These are phyloP conservation scores for Acronicta psi DNA, from an alignment of 2,888 invertebrate genomes.

Conservation along the genomic window DNA sequence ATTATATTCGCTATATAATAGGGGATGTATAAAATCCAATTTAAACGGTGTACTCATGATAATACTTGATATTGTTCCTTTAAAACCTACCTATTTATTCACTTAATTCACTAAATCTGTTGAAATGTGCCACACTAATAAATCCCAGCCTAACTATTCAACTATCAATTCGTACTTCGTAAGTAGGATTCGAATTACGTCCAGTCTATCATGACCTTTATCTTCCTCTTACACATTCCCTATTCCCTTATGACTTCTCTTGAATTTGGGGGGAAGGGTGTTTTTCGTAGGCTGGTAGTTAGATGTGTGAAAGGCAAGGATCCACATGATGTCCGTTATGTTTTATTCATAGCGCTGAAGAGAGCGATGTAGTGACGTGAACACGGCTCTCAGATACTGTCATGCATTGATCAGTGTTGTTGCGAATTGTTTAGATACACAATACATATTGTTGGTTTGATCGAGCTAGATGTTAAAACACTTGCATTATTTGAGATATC, in stretches of 20 bases:
- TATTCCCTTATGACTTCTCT: constrained; percentile 25
- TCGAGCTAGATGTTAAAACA: constrained; percentile 25
- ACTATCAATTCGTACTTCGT: constrained; percentile 63
- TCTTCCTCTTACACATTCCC: constrained; percentile 10
- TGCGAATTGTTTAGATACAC: constrained; percentile 65
- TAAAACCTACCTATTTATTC: constrained; percentile 16
- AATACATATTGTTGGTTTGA: constrained; percentile 61
- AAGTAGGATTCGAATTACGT: constrained; percentile 55
- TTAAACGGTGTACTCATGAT: constrained; percentile 6
- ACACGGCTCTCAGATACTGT: constrained; percentile 69
- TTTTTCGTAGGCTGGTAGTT: constrained; percentile 60
- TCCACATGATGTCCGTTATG: constrained; percentile 74
- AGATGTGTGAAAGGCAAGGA: constrained; percentile 68
- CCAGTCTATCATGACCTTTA: constrained; percentile 60
- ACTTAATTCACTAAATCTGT: constrained; percentile 18
- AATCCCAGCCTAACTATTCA: constrained; percentile 67
- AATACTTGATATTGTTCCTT: neutral
- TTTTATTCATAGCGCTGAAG: constrained; percentile 81
- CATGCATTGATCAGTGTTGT: constrained; percentile 75
- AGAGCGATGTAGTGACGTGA: constrained; percentile 77
- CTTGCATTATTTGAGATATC: constrained; percentile 34
- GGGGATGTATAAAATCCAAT: constrained; percentile 5
- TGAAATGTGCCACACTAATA: constrained; percentile 58
- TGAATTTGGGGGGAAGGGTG: constrained; percentile 32
- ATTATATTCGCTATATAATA: no score